These are phyloP conservation scores for Brenthis daphne DNA, from an alignment of 2,888 invertebrate genomes.

Conservation along the genomic window DNA sequence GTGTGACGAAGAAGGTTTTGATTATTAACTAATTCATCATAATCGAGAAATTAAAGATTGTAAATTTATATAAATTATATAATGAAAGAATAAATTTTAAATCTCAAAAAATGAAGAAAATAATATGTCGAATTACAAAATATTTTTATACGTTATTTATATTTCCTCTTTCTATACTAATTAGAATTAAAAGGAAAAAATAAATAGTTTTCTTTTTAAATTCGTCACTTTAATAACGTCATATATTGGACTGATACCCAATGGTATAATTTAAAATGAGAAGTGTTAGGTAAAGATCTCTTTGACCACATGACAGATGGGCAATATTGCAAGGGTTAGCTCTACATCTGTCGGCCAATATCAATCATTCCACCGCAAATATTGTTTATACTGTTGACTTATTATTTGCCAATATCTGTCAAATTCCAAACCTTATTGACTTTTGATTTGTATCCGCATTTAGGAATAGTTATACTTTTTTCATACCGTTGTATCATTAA, in stretches of 20 bases:
- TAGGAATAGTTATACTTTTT: not conserved
- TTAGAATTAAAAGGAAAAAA: no score
- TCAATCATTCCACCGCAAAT: conserved; percentile 74
- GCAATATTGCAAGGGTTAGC: conserved; percentile 66
- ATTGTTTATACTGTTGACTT: conserved; percentile 68
- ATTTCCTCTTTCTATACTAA: no score
- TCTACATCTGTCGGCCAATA: conserved; percentile 72
- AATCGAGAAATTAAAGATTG: no score
- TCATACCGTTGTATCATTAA: no score
- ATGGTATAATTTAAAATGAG: conserved; percentile 36
- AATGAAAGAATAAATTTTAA: no score
- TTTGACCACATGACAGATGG: conserved; percentile 74
- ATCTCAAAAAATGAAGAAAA: no score
- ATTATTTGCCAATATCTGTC: conserved; percentile 64
- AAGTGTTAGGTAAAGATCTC: conserved; percentile 48
- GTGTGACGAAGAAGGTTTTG: no score
- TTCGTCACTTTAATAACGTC: not conserved
- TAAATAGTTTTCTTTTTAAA: no score
- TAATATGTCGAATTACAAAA: no score
- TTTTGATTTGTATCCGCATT: conserved; percentile 17
- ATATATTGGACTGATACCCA: not conserved
- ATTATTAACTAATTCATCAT: no score
- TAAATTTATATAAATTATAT: no score
- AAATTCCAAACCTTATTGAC: conserved; percentile 45
- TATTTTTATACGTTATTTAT: no score